Conservation (phyloP, 1,140 invertebrate genomes). For the Colletes gigas region DNA sequence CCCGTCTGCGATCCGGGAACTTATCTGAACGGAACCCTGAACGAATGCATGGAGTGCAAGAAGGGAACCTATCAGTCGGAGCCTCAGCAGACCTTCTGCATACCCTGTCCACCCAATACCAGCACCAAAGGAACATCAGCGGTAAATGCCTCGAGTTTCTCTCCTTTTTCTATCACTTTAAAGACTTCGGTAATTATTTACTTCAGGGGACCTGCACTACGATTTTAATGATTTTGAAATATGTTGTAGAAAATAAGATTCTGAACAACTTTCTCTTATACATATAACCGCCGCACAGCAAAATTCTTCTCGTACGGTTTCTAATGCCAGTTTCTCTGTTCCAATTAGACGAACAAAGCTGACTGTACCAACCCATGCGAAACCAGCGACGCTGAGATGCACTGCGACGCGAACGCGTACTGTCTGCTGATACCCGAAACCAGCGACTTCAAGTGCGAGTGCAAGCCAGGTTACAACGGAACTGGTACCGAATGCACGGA, state of each 20-base stretch:
- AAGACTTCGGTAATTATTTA: too few relatives aligned
- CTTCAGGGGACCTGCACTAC: too few relatives aligned
- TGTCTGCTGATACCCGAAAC: slow-evolving; percentile 93
- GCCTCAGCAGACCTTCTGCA: slow-evolving; percentile 92
- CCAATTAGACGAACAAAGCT: slow-evolving; percentile 85
- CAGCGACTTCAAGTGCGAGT: slow-evolving; percentile 94
- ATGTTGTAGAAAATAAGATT: too few relatives aligned
- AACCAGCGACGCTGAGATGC: slow-evolving; percentile 90
- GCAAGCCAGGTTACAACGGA: slow-evolving; percentile 96
- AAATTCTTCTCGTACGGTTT: too few relatives aligned
- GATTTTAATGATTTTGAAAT: too few relatives aligned
- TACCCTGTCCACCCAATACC: slow-evolving; percentile 95
- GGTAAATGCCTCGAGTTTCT: too few relatives aligned
- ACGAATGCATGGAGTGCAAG: slow-evolving; percentile 93
- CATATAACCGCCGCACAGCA: neutral
- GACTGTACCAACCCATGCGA: slow-evolving; percentile 96
- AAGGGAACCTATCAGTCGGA: slow-evolving; percentile 96
- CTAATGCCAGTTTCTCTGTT: neutral
- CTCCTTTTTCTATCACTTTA: too few relatives aligned
- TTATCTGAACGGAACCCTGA: slow-evolving; percentile 91
- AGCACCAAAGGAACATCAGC: slow-evolving; percentile 92
- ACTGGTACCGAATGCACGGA: slow-evolving; percentile 91
- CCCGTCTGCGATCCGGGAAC: slow-evolving; percentile 92
- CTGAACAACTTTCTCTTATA: too few relatives aligned
- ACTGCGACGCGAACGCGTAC: slow-evolving; percentile 94